Conservation (phyloP, 2,113 vertebrate genomes). For the Tapirus terrestris region DNA sequence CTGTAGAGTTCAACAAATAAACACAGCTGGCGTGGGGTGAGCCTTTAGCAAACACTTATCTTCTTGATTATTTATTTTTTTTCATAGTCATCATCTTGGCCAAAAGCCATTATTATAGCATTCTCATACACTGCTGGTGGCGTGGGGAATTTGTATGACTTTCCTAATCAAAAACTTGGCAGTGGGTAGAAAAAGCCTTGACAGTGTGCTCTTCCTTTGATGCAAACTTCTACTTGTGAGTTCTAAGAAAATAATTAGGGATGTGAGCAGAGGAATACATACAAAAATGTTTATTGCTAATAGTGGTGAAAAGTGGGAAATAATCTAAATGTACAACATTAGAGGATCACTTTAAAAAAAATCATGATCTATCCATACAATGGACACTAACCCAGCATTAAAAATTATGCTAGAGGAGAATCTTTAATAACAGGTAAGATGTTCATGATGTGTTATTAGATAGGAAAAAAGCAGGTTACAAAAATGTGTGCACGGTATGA, state of each 20-base stretch:
- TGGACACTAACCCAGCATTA: neutral
- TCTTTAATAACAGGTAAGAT: neutral
- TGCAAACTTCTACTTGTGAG: neutral
- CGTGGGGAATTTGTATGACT: neutral
- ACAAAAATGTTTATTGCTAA: neutral
- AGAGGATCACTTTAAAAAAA: neutral
- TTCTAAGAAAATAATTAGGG: conserved; percentile 23
- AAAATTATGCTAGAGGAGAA: neutral
- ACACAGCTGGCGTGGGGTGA: conserved; percentile 68
- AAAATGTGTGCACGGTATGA: neutral
- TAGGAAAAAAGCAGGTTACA: neutral
- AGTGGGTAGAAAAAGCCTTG: neutral
- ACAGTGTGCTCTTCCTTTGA: neutral
- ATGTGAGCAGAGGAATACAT: neutral
- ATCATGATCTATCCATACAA: neutral
- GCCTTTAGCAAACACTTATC: conserved; percentile 65
- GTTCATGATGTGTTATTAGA: neutral
- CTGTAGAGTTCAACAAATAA: conserved; percentile 67
- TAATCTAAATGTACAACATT: neutral
- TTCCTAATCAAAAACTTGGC: conserved; percentile 46
- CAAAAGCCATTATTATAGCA: conserved; percentile 40
- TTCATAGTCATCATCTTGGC: conserved; percentile 54
- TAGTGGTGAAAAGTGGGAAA: neutral
- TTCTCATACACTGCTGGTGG: neutral
- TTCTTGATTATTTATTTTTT: conserved; percentile 50